Evolutionary conservation across 2,797 vertebrate genomes (phyloP), one percentile per base, ranked within the genome.

Genomic region (Geotrypetes seraphini): DNA sequence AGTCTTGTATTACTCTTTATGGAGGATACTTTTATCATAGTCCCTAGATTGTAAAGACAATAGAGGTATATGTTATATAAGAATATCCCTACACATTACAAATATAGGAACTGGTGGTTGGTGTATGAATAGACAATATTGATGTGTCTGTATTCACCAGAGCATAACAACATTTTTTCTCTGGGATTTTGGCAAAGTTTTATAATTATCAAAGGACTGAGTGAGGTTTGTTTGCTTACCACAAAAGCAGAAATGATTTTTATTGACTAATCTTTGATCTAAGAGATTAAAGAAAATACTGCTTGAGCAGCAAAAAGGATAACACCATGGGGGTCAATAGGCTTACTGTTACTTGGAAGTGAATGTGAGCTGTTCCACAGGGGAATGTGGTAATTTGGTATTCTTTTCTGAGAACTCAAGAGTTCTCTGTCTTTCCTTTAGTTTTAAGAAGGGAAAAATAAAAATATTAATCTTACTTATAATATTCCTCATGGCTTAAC

Each of bases 251-350:
- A 81, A 73, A 83, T 83, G 73, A 83, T 81, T 87, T 83, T 81
- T 84, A 83, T 83, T 82, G 83, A 86, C 75, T 78, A 81, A 70
- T 79, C 77, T 83, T 85, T 88, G 83, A 87, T 88, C 80, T 49
- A 29, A 67, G 69, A 80, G 83, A 88, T 86, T 88, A 87, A 86
- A 84, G 78, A 75, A 76, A 78, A 67, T 70, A 75, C 75, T 69
- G 71, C 71, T 67, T 67, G 65, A 71, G 66, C 71, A 73, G 74
- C 35, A 51, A 71, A 68, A 74, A 71, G 63, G 65, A 72, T 79
- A 81, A 82, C 73, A 71, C 60, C 16, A 18, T 29, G 45, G 62
- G 69, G 78, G 84, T 85, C 81, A 79, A 69, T 66, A 79, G 78
- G 78, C 73, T 84, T 71, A 62, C 66, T 66, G 55, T 48, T 73